Evolutionary conservation across 2,797 vertebrate genomes (phyloP), one percentile per base, ranked within the genome.

Genomic region (Danio choprae): DNA sequence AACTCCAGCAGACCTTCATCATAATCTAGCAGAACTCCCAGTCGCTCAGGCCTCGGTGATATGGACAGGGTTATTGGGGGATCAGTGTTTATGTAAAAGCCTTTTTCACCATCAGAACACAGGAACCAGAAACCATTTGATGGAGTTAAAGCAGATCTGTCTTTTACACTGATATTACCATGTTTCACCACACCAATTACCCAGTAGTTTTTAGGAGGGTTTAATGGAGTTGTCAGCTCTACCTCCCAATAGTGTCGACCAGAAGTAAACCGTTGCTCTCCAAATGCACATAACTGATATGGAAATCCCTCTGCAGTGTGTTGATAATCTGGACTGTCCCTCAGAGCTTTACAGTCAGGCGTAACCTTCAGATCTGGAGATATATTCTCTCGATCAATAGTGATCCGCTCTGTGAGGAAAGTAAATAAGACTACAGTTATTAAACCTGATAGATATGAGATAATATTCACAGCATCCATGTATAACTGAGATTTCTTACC

Each of bases 201-300:
- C 92, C 93, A 94, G 38, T 83, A 91, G 40, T 0, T 0, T 79
- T 93, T 93, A 3, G 9, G 0, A 0, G 0, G 4, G 9, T 0
- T 4, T 16, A 16, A 15, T 15, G 48, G 6, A 51, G 0, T 16
- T 0, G 0, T 0, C 68, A 93, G 8, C n/a, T 13, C 60, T 58
- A 92, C 90, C 72, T 91, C 91, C 92, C 92, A 94, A 83, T 92
- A 93, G 80, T 68, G 64, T 41, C 83, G 81, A 41, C 91, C 89
- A 68, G 81, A 69, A 5, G 64, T 46, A 77, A 91, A 87, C 40
- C 11, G 72, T 0, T 48, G 0, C 0, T 5, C 73, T 87, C 89
- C 92, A 62, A 1, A 83, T 72, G 90, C 43, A 43, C 83, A 91
- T 18, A 90, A 88, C 41, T 74, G 0, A 72, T 82, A 81, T 53